A percentile compares a stretch with the other conserved stretches of the same genome.
Evolutionary conservation across 2,113 vertebrate genomes (phyloP).

Genomic region (Seriola dumerili): DNA sequence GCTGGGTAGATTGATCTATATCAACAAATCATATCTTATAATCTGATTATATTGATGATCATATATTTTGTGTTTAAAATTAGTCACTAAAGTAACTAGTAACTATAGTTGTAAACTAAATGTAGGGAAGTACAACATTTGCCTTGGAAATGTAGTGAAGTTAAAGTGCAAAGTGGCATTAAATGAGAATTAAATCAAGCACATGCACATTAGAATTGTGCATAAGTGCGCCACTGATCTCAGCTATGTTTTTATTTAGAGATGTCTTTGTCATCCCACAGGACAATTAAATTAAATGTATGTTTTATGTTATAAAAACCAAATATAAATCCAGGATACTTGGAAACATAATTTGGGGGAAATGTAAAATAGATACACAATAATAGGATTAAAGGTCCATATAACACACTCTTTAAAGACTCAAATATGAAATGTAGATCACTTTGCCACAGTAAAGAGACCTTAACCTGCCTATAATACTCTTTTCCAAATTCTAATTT

Average conservation of each 20-base stretch:
- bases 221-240: no score
- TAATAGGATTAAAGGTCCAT: neutral
- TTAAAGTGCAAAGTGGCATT: neutral
- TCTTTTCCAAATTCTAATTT: constrained; percentile 18
- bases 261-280: neutral
- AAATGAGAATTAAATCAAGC: neutral
- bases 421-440: constrained; percentile 11
- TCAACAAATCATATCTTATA: neutral
- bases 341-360: neutral
- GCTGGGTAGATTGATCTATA: neutral
- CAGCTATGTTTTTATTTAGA: no score
- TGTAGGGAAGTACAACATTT: neutral
- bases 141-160: neutral
- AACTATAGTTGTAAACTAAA: neutral
- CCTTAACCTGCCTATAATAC: neutral
- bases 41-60: neutral
- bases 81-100: neutral
- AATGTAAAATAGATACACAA: neutral
- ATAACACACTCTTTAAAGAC: neutral
- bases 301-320: neutral
- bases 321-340: neutral
- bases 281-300: neutral
- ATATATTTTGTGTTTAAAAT: neutral
- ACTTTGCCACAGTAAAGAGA: neutral
- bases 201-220: no score